Evolutionary conservation across 1,140 invertebrate species (phyloP).

Genomic region (Oppia nitens): DNA sequence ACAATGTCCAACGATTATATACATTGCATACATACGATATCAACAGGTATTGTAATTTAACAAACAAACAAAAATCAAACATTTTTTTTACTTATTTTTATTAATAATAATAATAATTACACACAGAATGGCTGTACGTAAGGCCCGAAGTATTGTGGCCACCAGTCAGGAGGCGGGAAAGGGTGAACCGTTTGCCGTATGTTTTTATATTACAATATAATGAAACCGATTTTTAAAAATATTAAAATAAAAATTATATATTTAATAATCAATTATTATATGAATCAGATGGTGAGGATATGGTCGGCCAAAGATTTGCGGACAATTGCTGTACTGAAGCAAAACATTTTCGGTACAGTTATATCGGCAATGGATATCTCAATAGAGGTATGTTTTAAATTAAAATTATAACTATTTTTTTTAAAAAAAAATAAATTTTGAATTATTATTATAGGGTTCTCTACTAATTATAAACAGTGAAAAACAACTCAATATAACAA

Average conservation of each 20-base stretch:
- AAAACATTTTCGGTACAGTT: background rate
- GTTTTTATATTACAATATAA: conserved; percentile 33
- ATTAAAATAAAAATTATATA: too few species aligned
- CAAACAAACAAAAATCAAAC: too few species aligned
- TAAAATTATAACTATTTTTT: too few species aligned
- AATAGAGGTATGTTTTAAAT: background rate
- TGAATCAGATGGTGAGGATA: background rate
- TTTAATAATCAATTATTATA: background rate
- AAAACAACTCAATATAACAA: background rate
- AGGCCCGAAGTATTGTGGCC: conserved; percentile 70
- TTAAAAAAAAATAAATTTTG: background rate
- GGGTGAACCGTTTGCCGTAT: conserved; percentile 1
- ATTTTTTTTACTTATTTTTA: too few species aligned
- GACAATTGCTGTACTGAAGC: background rate
- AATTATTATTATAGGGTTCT: background rate
- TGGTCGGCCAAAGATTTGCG: conserved; percentile 3
- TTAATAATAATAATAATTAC: too few species aligned
- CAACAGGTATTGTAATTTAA: conserved; percentile 34
- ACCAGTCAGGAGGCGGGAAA: conserved; percentile 52
- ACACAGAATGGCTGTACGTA: conserved; percentile 66
- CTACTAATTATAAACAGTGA: background rate
- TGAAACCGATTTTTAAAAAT: background rate
- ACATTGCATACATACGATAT: conserved; percentile 87
- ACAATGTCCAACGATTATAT: conserved; percentile 79
- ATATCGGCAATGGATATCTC: conserved; percentile 10